Percentiles rank a stretch among this genome's conserved stretches.
These are phyloP conservation scores for Eumacrocentrus americanus DNA, from an alignment of 2,888 invertebrate species.

Conservation along the genomic window DNA sequence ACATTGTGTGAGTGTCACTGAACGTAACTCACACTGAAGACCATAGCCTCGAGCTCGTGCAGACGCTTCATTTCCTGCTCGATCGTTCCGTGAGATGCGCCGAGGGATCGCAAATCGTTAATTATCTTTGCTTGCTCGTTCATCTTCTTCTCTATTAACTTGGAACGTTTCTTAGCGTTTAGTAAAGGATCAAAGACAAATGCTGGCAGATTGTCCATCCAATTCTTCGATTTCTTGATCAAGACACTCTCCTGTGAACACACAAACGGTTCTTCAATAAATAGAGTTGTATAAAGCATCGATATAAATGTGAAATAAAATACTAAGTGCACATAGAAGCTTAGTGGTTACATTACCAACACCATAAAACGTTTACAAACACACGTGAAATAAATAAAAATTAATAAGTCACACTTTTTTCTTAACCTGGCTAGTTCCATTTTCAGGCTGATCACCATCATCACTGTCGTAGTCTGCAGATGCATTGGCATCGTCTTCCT, in stretches of 20 bases:
- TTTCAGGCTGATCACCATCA: conserved; percentile 73
- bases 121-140: conserved; percentile 96
- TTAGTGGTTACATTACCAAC: not conserved
- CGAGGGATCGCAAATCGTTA: conserved; percentile 85
- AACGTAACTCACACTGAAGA: conserved; percentile 82
- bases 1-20: conserved; percentile 67
- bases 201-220: conserved; percentile 78
- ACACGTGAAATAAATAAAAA: not conserved
- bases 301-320: not conserved
- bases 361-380: no score
- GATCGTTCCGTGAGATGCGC: conserved; percentile 88
- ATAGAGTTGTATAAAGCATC: no score
- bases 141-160: conserved; percentile 95
- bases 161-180: conserved; percentile 85
- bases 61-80: conserved; percentile 91
- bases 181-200: conserved; percentile 82
- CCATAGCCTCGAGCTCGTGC: conserved; percentile 90
- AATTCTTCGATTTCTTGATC: conserved; percentile 69
- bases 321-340: not conserved
- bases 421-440: conserved; percentile 59
- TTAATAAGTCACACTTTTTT: conserved; percentile 53
- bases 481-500: conserved; percentile 78
- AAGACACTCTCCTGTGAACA: conserved; percentile 70
- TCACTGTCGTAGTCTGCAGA: conserved; percentile 79
- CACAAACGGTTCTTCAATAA: not conserved